Base-by-base conservation (phyloP, 2,797 vertebrate species). In the Cuculus canorus region DNA sequence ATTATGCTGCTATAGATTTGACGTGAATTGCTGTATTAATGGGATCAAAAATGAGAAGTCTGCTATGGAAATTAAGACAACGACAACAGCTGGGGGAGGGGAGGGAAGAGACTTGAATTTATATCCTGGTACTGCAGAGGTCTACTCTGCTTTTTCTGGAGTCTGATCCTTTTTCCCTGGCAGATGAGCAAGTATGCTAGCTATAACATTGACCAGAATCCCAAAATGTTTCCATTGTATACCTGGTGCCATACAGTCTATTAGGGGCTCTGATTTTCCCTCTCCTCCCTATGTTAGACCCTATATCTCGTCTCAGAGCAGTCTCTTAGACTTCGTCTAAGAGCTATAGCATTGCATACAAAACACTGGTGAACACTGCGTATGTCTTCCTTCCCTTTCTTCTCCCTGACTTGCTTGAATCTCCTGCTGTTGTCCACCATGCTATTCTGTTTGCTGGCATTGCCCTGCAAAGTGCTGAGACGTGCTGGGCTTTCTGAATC, bases 1-100 rank as follows among this genome's bases (percentile, higher is more conserved):
- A 97, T 94, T 97, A 95, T 90, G 59, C 89, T 90, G 85, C 65
- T 89, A 14, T 82, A 76, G 92, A 95, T 96, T 93, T 96, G 93
- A 94, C 3, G 43, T 82, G 88, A 97, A 95, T 95, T 91, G 77
- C 86, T 94, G 0, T 82, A 96, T 92, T 93, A 95, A 95, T 88
- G 93, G 76, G 87, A 95, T 94, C 79, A 96, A 91, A 96, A 96
- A 91, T 84, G 79, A 93, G 86, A 84, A 92, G 91, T 92, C 93
- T 95, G 89, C 82, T 23, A 9, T 91, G 84, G 80, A 94, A 92
- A 93, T 93, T 52, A 91, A 86, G 86, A 82, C 5, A 82, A 92
- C 0, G 41, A 88, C 71, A 92, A 77, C 68, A 87, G 43, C 35
- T 77, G 43, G 79, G 87, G 73, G 75, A 70, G n/a, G 75, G 72